Evolutionary conservation across 2,888 invertebrate species (phyloP), one percentile per base, ranked within the genome.

Genomic region (Colostygia pectinataria): DNA sequence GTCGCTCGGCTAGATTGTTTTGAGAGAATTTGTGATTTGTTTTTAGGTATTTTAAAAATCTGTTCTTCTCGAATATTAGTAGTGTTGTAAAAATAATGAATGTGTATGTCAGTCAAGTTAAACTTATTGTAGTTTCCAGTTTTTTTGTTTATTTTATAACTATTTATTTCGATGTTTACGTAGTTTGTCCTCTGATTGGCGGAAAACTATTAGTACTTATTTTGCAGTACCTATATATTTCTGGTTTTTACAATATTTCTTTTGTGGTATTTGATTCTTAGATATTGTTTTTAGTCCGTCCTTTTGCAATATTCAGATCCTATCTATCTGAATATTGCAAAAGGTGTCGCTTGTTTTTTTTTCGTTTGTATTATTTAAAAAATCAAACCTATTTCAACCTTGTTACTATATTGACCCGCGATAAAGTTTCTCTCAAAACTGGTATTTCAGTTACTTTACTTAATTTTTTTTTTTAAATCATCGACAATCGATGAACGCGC

Each of bases 141-240:
- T 46, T 33, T 60, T 53, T 61, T 57, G 56, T 57, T 53, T 46
- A 27, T 49, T 46, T 48, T 36, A 14, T 32, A 37, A 38, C 28
- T 28, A 61, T 61, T 61, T 61, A 58, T 61, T 56, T 38, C 46
- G 38, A n/a, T 34, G 51, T 55, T 37, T 43, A 27, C 23, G 41
- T 53, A 45, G 36, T 52, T 18, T 53, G 38, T 47, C 53, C 59
- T 56, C 46, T 54, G 51, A 65, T 64, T 66, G 63, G 61, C 61
- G 51, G 34, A 49, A 59, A 58, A 52, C 62, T 48, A 47, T 49
- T 64, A 15, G 65, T 70, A 69, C 64, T 68, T 68, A 41, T 40
- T 47, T 53, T 65, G 42, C 54, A 40, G 50, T 24, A n/a, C n/a
- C n/a, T n/a, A 1, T 58, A 38, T 39, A 53, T 49, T 45, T 55